Base-by-base conservation (phyloP, 2,113 vertebrate genomes). In the Sceloporus tristichus region DNA sequence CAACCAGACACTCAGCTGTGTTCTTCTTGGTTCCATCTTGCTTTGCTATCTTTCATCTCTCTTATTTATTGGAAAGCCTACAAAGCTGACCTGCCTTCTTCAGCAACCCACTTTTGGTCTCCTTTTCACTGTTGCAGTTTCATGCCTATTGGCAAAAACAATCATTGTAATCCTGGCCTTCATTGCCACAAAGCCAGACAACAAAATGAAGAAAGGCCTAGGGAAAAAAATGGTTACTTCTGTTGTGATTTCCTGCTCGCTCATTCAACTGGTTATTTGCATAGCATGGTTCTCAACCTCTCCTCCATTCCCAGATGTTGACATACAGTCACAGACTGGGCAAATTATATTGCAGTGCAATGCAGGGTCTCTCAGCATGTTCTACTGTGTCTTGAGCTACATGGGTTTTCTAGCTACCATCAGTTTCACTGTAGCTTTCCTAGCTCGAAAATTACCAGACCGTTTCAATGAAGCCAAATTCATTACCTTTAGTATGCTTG, bases 381-480 rank as follows among this genome's bases (percentile, higher is more conserved):
- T 70, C 85, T 86, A 27, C 14, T 54, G 65, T 48, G 48, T 48
- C 48, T 48, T 48, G 48, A 48, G 48, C 48, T 48, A 48, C 48
- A 48, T 48, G 48, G 48, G 48, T 48, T 48, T 48, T 48, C 48
- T 48, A 48, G 48, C 48, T 48, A 48, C 7, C 48, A 48, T 48
- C 4, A 48, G 48, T 48, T 48, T 48, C 48, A 48, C 48, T 48
- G 48, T 48, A 48, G 48, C 48, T 5, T 48, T 48, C 48, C 48
- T 48, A 48, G 48, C 48, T 48, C 5, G 48, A 48, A 48, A 48
- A 7, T 79, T 79, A 38, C 85, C 85, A 23, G 85, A 71, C 42
- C 70, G 21, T 38, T 86, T 86, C 65, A 86, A 86, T 68, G 85
- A 79, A 86, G 85, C 85, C 27, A 86, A 70, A 4, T 79, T 86